Conservation (phyloP, 23 tunicate genomes). For the Botrylloides violaceus region DNA sequence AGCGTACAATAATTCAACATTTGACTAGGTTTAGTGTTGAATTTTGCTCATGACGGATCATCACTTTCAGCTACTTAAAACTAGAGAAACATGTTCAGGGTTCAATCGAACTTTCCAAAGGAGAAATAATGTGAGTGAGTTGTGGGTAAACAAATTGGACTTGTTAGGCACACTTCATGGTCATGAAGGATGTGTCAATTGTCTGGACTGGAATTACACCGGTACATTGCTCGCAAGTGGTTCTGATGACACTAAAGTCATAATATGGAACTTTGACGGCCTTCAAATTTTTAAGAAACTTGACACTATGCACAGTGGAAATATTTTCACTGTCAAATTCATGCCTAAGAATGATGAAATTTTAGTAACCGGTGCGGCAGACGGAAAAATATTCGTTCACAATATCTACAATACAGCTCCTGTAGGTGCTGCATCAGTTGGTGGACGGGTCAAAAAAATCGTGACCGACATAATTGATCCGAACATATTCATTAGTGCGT, state of each 20-base stretch:
- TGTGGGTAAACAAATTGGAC: slow-evolving; percentile 35
- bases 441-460: slow-evolving; percentile 66
- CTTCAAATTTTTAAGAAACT: slow-evolving; percentile 18
- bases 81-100: not conserved
- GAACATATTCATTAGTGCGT: slow-evolving; percentile 52
- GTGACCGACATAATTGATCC: slow-evolving; percentile 37
- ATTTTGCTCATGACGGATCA: not conserved
- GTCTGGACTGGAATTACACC: slow-evolving; percentile 74
- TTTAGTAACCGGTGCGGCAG: slow-evolving; percentile 91
- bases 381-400: slow-evolving; percentile 53
- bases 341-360: slow-evolving; percentile 46
- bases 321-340: slow-evolving; percentile 78
- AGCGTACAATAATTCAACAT: too few species aligned
- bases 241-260: slow-evolving; percentile 81
- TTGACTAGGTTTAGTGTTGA: too few species aligned
- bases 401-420: slow-evolving; percentile 40
- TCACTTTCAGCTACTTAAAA: not conserved
- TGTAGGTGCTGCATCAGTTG: slow-evolving; percentile 7
- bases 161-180: slow-evolving; percentile 50
- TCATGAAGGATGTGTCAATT: slow-evolving; percentile 92
- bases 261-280: slow-evolving; percentile 54
- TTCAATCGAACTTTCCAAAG: not conserved
- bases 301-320: slow-evolving; percentile 57
- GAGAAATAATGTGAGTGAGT: slow-evolving; percentile 41
- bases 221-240: slow-evolving; percentile 82